phyloP scores from a whole-genome alignment of 2,113 vertebrate species.

The Hippolais icterina region DNA sequence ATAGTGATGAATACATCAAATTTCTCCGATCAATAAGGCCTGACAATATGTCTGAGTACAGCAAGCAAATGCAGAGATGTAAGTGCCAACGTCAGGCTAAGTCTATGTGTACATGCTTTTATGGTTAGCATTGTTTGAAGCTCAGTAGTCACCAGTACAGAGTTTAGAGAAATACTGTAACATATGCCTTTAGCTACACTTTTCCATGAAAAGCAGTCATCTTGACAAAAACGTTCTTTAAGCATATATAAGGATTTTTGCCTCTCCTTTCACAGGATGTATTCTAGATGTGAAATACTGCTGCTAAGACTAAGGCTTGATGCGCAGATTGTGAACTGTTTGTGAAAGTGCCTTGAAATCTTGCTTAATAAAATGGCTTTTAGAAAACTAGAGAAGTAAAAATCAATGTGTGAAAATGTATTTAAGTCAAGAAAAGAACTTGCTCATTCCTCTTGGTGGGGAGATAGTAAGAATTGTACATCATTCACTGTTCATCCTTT shows the following conservation, averaged over 20 bases:
- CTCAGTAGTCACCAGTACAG: neutral
- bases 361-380: neutral
- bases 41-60: conserved; percentile 87
- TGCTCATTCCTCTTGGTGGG: neutral
- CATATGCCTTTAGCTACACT: neutral
- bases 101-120: neutral
- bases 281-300: neutral
- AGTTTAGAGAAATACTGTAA: neutral
- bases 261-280: neutral
- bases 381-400: neutral
- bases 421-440: neutral
- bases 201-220: neutral
- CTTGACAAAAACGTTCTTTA: neutral
- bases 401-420: neutral
- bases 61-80: conserved; percentile 89
- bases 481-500: neutral
- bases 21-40: conserved; percentile 85
- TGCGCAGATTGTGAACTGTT: neutral
- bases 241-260: neutral
- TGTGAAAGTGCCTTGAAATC: neutral
- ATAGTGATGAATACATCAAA: conserved; percentile 87
- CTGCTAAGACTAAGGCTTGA: neutral
- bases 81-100: conserved; percentile 47
- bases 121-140: neutral
- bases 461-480: neutral